Evolutionary conservation across 2,113 vertebrate genomes (phyloP).

Genomic region (Notarius quadriscutis): DNA sequence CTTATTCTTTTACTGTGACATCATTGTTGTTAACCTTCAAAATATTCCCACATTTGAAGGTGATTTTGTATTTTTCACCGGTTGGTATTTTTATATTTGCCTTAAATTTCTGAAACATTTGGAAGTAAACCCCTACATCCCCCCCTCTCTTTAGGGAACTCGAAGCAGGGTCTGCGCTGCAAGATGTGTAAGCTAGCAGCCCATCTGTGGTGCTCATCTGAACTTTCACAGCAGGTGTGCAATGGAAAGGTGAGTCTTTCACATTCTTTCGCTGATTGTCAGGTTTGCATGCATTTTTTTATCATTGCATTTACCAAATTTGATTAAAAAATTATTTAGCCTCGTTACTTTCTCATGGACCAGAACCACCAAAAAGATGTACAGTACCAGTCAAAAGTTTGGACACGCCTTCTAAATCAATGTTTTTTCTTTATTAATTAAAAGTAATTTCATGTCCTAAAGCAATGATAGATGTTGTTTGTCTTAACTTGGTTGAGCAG

Average conservation of each 20-base stretch:
- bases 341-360: background rate
- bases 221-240: conserved; percentile 84
- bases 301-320: background rate
- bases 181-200: conserved; percentile 83
- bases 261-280: background rate
- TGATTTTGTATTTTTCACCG: background rate
- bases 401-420: too few relatives aligned
- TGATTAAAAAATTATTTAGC: background rate
- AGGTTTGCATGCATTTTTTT: background rate
- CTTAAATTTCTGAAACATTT: background rate
- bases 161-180: conserved; percentile 86
- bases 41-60: background rate
- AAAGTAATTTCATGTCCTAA: too few relatives aligned
- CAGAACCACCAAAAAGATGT: background rate
- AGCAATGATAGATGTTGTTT: too few relatives aligned
- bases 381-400: too few relatives aligned
- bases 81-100: background rate
- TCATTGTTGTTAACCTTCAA: background rate
- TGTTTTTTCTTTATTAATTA: too few relatives aligned
- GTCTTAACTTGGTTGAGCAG: too few relatives aligned
- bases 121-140: background rate
- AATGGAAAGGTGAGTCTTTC: conserved; percentile 76
- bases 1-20: background rate
- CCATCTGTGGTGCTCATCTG: conserved; percentile 88
- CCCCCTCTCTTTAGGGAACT: conserved; percentile 76